Conservation (phyloP, 2,113 vertebrate genomes). For the Nycticryphes semicollaris region DNA sequence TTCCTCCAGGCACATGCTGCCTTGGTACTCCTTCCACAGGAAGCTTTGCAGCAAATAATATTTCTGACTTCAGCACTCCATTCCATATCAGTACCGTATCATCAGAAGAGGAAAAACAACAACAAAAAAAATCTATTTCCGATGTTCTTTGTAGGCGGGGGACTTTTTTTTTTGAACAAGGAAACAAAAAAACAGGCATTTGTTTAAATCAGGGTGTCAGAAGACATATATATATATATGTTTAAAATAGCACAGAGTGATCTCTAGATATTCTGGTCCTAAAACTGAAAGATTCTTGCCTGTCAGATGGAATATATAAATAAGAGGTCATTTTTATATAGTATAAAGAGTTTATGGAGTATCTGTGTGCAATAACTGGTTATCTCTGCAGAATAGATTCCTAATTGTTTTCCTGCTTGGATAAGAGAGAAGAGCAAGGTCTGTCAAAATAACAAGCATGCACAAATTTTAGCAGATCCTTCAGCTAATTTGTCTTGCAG, state of each 20-base stretch:
- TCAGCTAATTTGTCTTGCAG: not conserved
- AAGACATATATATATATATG: not conserved
- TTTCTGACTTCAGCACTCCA: not conserved
- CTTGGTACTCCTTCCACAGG: not conserved
- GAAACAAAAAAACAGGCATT: rapidly evolving
- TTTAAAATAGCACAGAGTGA: not conserved
- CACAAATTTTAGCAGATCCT: not conserved
- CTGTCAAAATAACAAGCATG: not conserved
- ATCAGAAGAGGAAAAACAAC: not conserved
- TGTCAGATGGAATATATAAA: not conserved
- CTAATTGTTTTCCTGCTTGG: not conserved
- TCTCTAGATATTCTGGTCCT: not conserved
- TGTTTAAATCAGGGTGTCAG: not conserved
- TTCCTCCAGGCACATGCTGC: not conserved
- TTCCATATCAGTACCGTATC: not conserved
- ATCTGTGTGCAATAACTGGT: not conserved
- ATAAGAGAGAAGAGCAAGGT: not conserved
- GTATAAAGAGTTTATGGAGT: not conserved
- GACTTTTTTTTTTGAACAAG: not conserved
- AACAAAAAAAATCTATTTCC: not conserved
- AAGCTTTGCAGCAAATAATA: not conserved
- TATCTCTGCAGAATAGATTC: not conserved
- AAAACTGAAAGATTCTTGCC: not conserved
- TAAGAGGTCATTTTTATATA: not conserved
- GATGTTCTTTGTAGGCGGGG: not conserved